Conservation (phyloP, 2,113 vertebrate species). For the Muscicapa adusta region DNA sequence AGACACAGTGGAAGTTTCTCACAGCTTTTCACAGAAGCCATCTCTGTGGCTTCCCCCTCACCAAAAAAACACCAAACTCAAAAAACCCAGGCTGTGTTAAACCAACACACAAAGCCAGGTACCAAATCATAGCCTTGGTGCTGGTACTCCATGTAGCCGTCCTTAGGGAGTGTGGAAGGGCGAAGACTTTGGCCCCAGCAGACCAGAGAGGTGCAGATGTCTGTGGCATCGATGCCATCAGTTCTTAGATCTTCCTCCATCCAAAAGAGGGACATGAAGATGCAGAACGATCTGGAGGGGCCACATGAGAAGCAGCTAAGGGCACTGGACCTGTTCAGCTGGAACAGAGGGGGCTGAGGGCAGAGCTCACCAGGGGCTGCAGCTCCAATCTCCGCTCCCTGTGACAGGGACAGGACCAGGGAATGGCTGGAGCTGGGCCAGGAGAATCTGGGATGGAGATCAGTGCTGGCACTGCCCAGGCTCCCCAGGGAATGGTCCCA, state of each 20-base stretch:
- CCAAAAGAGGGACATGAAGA: not conserved
- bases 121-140: not conserved
- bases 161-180: not conserved
- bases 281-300: not conserved
- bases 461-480: not conserved
- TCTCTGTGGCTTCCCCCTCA: not conserved
- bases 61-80: not conserved
- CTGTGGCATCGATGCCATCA: not conserved
- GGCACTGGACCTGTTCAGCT: not conserved
- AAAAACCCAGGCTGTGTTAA: not conserved
- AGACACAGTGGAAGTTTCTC: not conserved
- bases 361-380: not conserved
- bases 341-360: not conserved
- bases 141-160: not conserved
- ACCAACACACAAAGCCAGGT: not conserved
- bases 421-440: not conserved
- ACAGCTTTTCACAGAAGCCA: not conserved
- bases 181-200: not conserved
- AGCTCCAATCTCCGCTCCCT: not conserved
- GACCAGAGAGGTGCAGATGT: not conserved
- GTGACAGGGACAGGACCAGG: not conserved
- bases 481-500: not conserved
- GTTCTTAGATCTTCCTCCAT: not conserved
- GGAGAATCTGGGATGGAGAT: not conserved
- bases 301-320: not conserved